Evolutionary conservation across 2,888 invertebrate genomes (phyloP), one percentile per base, ranked within the genome.

Genomic region (Helleia helle): DNA sequence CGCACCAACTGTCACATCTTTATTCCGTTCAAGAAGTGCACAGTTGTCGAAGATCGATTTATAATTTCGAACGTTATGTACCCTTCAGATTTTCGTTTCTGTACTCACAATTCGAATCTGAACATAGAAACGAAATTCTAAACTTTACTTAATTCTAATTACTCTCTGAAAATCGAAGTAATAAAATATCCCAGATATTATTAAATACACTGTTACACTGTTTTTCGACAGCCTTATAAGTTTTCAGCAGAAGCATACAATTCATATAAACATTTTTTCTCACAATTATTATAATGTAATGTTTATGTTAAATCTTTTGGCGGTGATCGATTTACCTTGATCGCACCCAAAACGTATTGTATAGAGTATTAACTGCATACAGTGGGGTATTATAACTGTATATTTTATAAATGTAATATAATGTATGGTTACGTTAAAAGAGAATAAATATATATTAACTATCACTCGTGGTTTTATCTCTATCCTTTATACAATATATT

Each of bases 291-390:
- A n/a, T n/a, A n/a, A n/a, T n/a, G n/a, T n/a, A n/a, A n/a, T n/a
- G n/a, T n/a, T n/a, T n/a, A n/a, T n/a, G n/a, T n/a, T n/a, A 48
- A 44, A 52, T 47, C 62, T 73, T 77, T 79, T 79, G 81, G 80
- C 67, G 77, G 79, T 69, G 80, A 81, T 81, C 79, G 79, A 81
- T 67, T 58, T 49, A 46, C 41, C 42, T 79, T 80, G 76, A 80
- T 81, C 79, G 76, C 79, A 71, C 66, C 77, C 80, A 70, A 64
- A 76, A 66, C 58, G 44, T 42, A 43, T 44, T 44, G 38, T 42
- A 43, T 43, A 45, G 26, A 46, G 42, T 42, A 45, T 43, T 51
- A 49, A 51, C 44, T 64, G 62, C 66, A 65, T 66, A 68, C n/a
- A n/a, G n/a, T n/a, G 61, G 49, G 44, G 34, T 49, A 53, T 44